Percentiles rank a stretch among this genome's conserved stretches.
These are phyloP conservation scores for Hucho hucho DNA, from an alignment of 2,113 vertebrate species.

Conservation along the genomic window DNA sequence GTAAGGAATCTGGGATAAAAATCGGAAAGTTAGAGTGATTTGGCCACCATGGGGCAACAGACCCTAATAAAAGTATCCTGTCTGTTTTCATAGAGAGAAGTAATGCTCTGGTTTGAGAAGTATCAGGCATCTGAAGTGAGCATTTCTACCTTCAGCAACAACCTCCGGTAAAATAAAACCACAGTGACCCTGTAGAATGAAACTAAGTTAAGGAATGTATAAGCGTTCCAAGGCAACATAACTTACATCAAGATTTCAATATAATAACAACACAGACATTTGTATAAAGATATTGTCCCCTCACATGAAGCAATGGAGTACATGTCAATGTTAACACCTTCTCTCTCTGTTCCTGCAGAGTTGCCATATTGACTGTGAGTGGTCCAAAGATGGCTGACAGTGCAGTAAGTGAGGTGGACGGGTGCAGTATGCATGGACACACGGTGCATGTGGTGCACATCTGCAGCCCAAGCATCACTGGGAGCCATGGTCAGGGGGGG, in stretches of 20 bases:
- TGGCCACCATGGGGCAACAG: conserved; percentile 44
- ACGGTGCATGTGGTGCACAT: conserved; percentile 49
- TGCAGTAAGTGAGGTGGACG: conserved; percentile 53
- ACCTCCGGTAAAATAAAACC: conserved; percentile 43
- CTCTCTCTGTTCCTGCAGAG: conserved; percentile 31
- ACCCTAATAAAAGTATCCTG: neutral
- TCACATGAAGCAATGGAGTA: no score
- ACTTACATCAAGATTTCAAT: no score
- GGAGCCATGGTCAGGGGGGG: neutral
- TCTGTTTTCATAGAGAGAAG: conserved; percentile 38
- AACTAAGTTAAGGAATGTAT: no score
- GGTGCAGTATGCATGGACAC: conserved; percentile 30
- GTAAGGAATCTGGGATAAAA: no score
- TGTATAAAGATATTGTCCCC: no score
- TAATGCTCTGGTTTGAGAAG: conserved; percentile 57
- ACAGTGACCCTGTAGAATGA: neutral
- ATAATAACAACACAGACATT: no score
- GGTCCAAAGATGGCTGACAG: conserved; percentile 32
- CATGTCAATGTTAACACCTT: no score
- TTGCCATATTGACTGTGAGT: conserved; percentile 52
- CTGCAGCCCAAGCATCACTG: neutral
- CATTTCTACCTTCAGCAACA: neutral
- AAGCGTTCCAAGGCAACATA: no score
- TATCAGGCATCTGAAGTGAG: conserved; percentile 48
- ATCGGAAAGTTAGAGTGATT: neutral